A percentile compares a stretch with the other conserved stretches of the same genome.
These are phyloP conservation scores for Montipora efflorescens DNA, from an alignment of 64 coral and sea anemone genomes.

Conservation along the genomic window DNA sequence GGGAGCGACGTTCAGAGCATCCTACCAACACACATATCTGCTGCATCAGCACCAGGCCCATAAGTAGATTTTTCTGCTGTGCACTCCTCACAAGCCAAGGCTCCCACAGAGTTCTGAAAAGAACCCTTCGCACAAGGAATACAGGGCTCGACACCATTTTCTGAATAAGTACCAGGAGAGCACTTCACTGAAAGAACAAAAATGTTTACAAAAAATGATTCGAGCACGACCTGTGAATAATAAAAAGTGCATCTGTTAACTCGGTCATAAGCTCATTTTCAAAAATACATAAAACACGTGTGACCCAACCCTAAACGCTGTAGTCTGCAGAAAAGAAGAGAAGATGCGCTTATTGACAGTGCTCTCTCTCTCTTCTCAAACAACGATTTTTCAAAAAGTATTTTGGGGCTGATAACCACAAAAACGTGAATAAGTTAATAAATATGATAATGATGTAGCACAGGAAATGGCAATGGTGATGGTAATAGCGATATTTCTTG, in stretches of 20 bases:
- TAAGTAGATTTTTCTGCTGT: constrained; percentile 78
- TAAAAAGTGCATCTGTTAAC: background rate
- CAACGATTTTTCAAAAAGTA: too few relatives aligned
- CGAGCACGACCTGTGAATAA: background rate
- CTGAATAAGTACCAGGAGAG: constrained; percentile 86
- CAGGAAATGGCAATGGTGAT: too few relatives aligned
- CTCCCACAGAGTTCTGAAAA: constrained; percentile 68
- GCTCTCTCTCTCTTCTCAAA: too few relatives aligned
- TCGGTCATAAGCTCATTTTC: background rate
- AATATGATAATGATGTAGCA: too few relatives aligned
- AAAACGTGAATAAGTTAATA: too few relatives aligned
- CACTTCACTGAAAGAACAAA: constrained; percentile 83
- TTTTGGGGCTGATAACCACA: too few relatives aligned
- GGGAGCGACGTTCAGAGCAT: background rate
- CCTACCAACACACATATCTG: constrained; percentile 83
- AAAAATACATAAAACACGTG: too few relatives aligned
- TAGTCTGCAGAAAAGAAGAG: too few relatives aligned
- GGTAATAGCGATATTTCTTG: too few relatives aligned
- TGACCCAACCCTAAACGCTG: too few relatives aligned
- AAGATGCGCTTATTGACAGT: too few relatives aligned
- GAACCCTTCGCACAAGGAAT: constrained; percentile 81
- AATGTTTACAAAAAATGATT: background rate
- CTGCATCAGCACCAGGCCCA: constrained; percentile 76
- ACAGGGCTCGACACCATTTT: constrained; percentile 95
- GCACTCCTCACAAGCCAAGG: constrained; percentile 82